Conservation (phyloP, 2,888 invertebrate species). For the Drosophila suboccidentalis region DNA sequence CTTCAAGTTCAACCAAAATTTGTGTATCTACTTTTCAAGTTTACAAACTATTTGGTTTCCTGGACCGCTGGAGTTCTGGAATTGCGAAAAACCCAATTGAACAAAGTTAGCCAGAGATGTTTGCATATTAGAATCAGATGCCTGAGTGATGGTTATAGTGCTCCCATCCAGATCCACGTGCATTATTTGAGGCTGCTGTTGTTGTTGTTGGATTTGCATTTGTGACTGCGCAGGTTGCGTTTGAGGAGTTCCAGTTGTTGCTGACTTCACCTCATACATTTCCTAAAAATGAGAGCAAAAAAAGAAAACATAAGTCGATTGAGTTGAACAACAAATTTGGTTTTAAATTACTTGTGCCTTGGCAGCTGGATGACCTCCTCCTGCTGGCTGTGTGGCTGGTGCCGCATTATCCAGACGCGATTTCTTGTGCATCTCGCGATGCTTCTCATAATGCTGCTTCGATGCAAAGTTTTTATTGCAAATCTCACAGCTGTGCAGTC, state of each 20-base stretch:
- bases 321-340: not conserved
- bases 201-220: constrained; percentile 60
- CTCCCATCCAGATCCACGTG: constrained; percentile 83
- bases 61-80: constrained; percentile 79
- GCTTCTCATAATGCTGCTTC: constrained; percentile 89
- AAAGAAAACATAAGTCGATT: not conserved
- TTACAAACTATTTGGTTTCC: constrained; percentile 81
- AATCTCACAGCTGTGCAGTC: constrained; percentile 88
- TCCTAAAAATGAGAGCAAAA: constrained; percentile 25
- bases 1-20: constrained; percentile 17
- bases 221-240: constrained; percentile 46
- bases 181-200: constrained; percentile 82
- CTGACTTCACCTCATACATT: constrained; percentile 44
- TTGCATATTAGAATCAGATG: constrained; percentile 83
- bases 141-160: constrained; percentile 84
- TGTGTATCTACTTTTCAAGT: constrained; percentile 77
- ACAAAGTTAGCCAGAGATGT: constrained; percentile 83
- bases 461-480: constrained; percentile 89
- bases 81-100: constrained; percentile 83
- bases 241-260: constrained; percentile 33
- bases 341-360: constrained; percentile 9
- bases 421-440: constrained; percentile 87
- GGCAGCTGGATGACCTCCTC: constrained; percentile 11
- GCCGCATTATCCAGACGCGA: constrained; percentile 44
- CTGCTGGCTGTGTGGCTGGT: constrained; percentile 20